These are phyloP conservation scores for Drosophila orosa DNA, from an alignment of 1,140 invertebrate genomes.

Conservation along the genomic window DNA sequence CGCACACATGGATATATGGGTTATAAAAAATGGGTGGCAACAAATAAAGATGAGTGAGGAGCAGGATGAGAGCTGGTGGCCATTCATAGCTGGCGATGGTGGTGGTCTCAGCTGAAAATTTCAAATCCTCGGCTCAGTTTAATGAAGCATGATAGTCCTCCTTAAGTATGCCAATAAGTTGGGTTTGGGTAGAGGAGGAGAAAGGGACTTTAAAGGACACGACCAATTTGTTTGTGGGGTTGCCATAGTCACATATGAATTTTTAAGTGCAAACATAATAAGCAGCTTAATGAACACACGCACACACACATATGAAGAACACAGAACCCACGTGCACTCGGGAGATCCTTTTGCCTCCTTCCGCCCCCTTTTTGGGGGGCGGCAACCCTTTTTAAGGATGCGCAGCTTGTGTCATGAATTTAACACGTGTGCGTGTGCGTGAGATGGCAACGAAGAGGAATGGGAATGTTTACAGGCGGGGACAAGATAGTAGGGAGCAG, in stretches of 20 bases:
- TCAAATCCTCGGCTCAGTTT: constrained; percentile 62
- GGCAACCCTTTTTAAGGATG: constrained; percentile 71
- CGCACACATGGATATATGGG: background rate
- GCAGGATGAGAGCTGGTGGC: background rate
- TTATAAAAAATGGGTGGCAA: constrained; percentile 18
- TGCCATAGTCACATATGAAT: constrained; percentile 79
- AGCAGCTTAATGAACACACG: constrained; percentile 79
- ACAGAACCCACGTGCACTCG: constrained; percentile 46
- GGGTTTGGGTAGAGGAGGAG: background rate
- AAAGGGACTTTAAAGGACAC: constrained; percentile 49
- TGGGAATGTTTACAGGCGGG: background rate
- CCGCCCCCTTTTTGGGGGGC: background rate
- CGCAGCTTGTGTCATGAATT: constrained; percentile 67
- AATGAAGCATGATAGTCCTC: constrained; percentile 45
- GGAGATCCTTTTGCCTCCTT: background rate
- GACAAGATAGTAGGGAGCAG: background rate
- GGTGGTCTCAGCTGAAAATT: constrained; percentile 56
- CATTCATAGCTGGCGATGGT: constrained; percentile 42
- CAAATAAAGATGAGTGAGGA: constrained; percentile 17
- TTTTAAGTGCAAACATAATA: constrained; percentile 83
- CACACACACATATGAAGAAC: background rate
- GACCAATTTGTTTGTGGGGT: constrained; percentile 62
- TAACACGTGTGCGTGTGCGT: constrained; percentile 61
- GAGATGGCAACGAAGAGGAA: constrained; percentile 6
- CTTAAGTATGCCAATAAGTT: constrained; percentile 77